Percentiles rank a stretch among this genome's conserved stretches.
phyloP scores from a whole-genome alignment of 2,888 invertebrate genomes.

The Limnephilus rhombicus region DNA sequence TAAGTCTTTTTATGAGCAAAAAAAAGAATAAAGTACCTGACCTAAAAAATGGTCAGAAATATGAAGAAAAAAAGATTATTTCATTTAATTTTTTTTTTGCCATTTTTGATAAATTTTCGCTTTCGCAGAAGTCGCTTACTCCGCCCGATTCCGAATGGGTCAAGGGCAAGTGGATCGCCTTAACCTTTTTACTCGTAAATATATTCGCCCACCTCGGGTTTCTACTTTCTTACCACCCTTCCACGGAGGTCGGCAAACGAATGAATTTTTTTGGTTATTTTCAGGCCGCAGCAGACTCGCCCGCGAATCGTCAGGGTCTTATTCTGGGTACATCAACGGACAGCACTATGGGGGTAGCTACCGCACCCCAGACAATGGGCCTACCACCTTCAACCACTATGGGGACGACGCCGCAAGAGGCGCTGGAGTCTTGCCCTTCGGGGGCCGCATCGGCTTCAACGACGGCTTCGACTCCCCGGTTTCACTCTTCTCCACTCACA shows the following conservation, averaged over 20 bases:
- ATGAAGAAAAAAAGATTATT: too few relatives aligned
- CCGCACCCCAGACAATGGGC: constrained; percentile 61
- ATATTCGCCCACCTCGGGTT: too few relatives aligned
- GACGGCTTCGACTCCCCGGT: constrained; percentile 53
- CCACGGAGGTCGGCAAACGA: background rate
- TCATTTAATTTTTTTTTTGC: too few relatives aligned
- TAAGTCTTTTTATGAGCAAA: too few relatives aligned
- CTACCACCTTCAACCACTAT: constrained; percentile 60
- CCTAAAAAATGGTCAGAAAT: too few relatives aligned
- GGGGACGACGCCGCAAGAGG: constrained; percentile 45
- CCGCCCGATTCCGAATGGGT: too few relatives aligned
- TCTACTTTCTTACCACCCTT: background rate
- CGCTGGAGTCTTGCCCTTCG: constrained; percentile 14
- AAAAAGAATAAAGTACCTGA: too few relatives aligned
- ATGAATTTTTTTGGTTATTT: background rate
- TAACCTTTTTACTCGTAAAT: too few relatives aligned
- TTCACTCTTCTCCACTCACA: constrained; percentile 61
- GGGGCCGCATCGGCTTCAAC: constrained; percentile 30
- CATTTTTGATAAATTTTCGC: too few relatives aligned
- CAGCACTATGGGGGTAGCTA: constrained; percentile 62
- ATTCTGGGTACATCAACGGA: constrained; percentile 59
- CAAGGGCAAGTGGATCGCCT: too few relatives aligned
- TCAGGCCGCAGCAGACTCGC: constrained; percentile 48
- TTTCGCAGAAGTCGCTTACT: too few relatives aligned
- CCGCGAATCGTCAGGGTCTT: constrained; percentile 60